Evolutionary conservation across 2,113 vertebrate species (phyloP).

Genomic region (Heliornis fulica): DNA sequence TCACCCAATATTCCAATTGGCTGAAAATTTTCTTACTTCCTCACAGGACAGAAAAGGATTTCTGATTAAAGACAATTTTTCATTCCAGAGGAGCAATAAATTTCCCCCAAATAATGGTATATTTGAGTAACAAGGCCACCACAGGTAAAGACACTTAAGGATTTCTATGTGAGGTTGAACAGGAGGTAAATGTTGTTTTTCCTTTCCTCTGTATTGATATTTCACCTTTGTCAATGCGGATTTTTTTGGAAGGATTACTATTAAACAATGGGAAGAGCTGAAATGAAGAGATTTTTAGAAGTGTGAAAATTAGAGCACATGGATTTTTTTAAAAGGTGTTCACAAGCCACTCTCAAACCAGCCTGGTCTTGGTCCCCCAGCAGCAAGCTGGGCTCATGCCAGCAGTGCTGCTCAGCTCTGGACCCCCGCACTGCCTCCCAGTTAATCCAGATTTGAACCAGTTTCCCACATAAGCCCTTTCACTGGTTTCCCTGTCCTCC

Average conservation of each 20-base stretch:
- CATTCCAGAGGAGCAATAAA: neutral
- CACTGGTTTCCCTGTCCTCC: neutral
- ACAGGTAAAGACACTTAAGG: neutral
- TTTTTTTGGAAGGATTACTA: neutral
- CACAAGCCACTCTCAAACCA: neutral
- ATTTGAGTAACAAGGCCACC: neutral
- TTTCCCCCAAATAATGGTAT: neutral
- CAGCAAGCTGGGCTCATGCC: neutral
- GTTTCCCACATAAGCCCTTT: neutral
- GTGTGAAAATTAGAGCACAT: neutral
- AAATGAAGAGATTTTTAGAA: neutral
- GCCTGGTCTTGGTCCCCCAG: neutral
- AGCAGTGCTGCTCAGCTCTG: too few relatives aligned
- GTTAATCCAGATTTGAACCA: neutral
- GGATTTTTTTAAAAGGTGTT: neutral
- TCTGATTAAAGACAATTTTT: accelerated
- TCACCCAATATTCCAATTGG: neutral
- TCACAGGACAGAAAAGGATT: neutral
- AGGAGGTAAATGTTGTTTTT: neutral
- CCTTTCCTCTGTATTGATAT: neutral
- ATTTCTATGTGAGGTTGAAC: neutral
- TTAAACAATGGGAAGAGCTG: neutral
- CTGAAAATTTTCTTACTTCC: neutral
- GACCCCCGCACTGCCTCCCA: accelerated
- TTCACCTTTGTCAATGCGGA: neutral